phyloP scores from a whole-genome alignment of 2,888 invertebrate genomes.

The Matsumyia berberina region DNA sequence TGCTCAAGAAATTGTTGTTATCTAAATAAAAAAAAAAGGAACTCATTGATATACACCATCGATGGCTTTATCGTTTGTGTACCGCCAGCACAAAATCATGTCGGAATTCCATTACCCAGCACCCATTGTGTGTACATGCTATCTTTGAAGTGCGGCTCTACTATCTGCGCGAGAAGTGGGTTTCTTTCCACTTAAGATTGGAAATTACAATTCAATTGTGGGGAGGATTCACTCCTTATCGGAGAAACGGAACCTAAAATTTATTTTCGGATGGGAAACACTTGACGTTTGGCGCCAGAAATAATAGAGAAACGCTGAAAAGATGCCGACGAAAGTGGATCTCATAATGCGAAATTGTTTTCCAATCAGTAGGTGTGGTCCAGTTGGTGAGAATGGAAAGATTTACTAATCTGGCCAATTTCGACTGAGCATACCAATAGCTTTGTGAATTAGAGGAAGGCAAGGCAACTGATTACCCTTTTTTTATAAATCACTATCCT shows the following conservation, averaged over 20 bases:
- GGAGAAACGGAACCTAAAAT: constrained; percentile 24
- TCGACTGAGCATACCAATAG: no score
- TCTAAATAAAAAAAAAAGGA: constrained; percentile 34
- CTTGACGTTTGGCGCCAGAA: constrained; percentile 64
- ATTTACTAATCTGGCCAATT: no score
- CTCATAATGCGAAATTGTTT: neutral
- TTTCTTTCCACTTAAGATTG: constrained; percentile 62
- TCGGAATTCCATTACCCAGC: constrained; percentile 70
- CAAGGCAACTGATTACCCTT: no score
- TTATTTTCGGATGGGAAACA: constrained; percentile 25
- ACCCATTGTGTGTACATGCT: constrained; percentile 41
- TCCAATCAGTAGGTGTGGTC: neutral
- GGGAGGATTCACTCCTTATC: constrained; percentile 48
- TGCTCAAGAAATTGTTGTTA: constrained; percentile 39
- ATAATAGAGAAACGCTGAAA: constrained; percentile 8
- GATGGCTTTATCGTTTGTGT: constrained; percentile 35
- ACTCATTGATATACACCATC: constrained; percentile 46
- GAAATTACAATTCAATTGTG: constrained; percentile 66
- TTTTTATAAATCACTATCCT: no score
- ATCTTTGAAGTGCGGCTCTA: constrained; percentile 60
- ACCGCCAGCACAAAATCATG: constrained; percentile 36
- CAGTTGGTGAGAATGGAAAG: no score
- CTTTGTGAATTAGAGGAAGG: no score
- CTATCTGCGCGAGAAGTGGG: constrained; percentile 13
- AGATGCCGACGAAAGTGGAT: constrained; percentile 25